Evolutionary conservation across 2,888 invertebrate genomes (phyloP).

Genomic region (Achlya flavicornis): DNA sequence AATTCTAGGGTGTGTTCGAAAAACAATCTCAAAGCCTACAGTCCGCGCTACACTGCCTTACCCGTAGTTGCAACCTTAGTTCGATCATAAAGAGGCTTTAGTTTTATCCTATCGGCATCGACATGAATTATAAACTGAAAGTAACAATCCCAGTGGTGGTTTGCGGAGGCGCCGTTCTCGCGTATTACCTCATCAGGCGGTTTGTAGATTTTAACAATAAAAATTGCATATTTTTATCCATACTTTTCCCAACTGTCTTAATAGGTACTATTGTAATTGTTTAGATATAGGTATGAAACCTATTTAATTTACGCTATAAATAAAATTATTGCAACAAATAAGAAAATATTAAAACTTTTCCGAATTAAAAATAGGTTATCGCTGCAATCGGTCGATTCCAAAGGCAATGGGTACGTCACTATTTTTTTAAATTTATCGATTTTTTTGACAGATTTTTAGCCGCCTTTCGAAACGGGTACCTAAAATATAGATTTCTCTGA

Average conservation of each 20-base stretch:
- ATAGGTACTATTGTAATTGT: too few species aligned
- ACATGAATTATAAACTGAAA: slow-evolving; percentile 80
- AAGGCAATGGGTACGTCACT: slow-evolving; percentile 62
- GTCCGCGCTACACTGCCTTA: slow-evolving; percentile 59
- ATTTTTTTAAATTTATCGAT: slow-evolving; percentile 39
- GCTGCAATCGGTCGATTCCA: slow-evolving; percentile 48
- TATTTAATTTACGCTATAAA: too few species aligned
- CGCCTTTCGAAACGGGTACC: slow-evolving; percentile 5
- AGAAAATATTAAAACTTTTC: slow-evolving; percentile 28
- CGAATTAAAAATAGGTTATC: slow-evolving; percentile 39
- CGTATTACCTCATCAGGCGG: slow-evolving; percentile 82
- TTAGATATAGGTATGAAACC: too few species aligned
- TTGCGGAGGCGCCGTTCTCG: slow-evolving; percentile 80
- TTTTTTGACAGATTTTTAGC: slow-evolving; percentile 33
- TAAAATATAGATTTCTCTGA: slow-evolving; percentile 11
- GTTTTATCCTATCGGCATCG: slow-evolving; percentile 48
- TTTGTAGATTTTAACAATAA: slow-evolving; percentile 60
- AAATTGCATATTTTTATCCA: slow-evolving; percentile 12
- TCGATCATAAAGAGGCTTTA: slow-evolving; percentile 43
- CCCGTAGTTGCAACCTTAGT: slow-evolving; percentile 51
- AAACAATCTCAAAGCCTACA: slow-evolving; percentile 60
- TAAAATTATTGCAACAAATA: too few species aligned
- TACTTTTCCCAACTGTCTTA: too few species aligned
- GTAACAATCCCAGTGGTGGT: slow-evolving; percentile 78
- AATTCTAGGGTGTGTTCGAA: slow-evolving; percentile 78